Base-by-base conservation (phyloP, 2,113 vertebrate genomes). In the Arizona elegans region DNA sequence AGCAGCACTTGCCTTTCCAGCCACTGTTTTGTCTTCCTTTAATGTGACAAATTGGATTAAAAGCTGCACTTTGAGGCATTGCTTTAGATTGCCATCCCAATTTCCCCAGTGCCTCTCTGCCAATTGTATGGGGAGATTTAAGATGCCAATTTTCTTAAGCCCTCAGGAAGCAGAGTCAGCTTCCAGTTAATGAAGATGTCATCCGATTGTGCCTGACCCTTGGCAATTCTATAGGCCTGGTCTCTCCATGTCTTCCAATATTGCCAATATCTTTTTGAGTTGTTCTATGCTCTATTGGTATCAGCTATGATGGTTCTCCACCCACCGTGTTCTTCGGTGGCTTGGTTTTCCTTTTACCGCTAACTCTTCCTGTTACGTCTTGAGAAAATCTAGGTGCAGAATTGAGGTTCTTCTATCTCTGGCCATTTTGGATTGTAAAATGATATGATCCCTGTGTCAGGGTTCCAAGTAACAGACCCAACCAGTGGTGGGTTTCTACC, bases 331-430 rank as follows among this genome's bases (percentile, higher is more conserved):
- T 55, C 50, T 86, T 70, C 89, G 65, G 62, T 94, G 89, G 75
- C 85, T 59, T 93, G 56, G 54, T 59, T 47, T n/a, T 91, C 91
- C 92, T 94, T 88, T 96, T 96, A 98, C 98, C 97, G 92, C 95
- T 97, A 97, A 65, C 12, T n/a, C 62, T 65, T 65, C 11, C 29
- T 10, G 0, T 65, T 38, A 81, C 8, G 12, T 38, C 70, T 19
- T 38, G n/a, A 75, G 13, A 33, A 94, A 90, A 43, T 62, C 54
- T 21, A 43, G 47, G 53, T 21, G 26, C 24, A 50, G 53, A 26
- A 47, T 56, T 2, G 33, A 90, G 52, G 43, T 87, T 92, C 81
- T 85, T 52, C 47, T 21, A n/a, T 62, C 33, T 55, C 19, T 52
- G 24, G 38, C 26, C 38, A 47, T 62, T 89, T 85, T 86, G 54